Conservation (phyloP, 2,113 vertebrate genomes). For the Epinephelus fuscoguttatus region DNA sequence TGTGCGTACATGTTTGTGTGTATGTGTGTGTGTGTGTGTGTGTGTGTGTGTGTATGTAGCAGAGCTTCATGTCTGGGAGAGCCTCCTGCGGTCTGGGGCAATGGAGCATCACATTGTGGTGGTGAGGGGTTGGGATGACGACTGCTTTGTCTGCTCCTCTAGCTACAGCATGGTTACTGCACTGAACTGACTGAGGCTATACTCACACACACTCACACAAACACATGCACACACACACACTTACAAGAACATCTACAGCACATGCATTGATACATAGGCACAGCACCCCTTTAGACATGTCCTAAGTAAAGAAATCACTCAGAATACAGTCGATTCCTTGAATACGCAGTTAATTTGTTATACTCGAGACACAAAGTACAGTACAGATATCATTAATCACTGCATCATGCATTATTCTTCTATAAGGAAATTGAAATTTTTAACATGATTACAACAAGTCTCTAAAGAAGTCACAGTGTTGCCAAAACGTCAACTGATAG, state of each 20-base stretch:
- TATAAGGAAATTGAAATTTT: background rate
- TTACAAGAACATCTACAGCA: conserved; percentile 20
- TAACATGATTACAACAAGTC: background rate
- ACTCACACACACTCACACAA: conserved; percentile 42
- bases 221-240: conserved; percentile 26
- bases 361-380: background rate
- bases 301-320: conserved; percentile 23
- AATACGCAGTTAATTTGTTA: background rate
- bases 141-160: conserved; percentile 68
- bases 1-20: conserved; percentile 19
- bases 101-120: conserved; percentile 79
- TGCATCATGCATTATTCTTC: background rate
- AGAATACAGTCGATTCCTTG: background rate
- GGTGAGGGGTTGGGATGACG: conserved; percentile 64
- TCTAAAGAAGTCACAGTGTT: background rate
- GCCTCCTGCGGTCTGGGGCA: conserved; percentile 73
- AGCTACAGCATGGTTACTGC: conserved; percentile 49
- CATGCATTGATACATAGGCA: conserved; percentile 1
- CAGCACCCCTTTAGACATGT: background rate
- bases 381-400: background rate
- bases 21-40: background rate
- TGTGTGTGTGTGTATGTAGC: too few relatives aligned
- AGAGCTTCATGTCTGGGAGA: conserved; percentile 60
- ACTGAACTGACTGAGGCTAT: conserved; percentile 33
- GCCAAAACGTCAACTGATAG: background rate